A percentile compares a stretch with the other conserved stretches of the same genome.
Conservation (phyloP, 1,140 invertebrate genomes). For the Ostrea edulis region DNA sequence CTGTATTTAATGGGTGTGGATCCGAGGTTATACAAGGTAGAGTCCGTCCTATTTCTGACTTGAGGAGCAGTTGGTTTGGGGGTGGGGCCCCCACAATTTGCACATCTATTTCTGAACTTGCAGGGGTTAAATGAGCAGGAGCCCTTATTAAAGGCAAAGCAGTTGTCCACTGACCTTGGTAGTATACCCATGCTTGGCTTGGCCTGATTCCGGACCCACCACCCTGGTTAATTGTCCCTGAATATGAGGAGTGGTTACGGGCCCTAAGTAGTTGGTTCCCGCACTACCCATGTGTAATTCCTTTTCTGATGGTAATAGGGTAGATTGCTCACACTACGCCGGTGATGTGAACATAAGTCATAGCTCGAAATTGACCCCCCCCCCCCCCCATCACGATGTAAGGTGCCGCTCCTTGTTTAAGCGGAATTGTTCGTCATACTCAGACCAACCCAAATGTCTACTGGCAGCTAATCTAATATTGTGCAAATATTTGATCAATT, state of each 20-base stretch:
- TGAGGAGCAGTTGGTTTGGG: too few relatives aligned
- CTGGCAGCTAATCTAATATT: conserved; percentile 15
- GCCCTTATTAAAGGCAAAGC: too few relatives aligned
- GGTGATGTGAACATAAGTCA: too few relatives aligned
- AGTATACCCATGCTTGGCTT: background rate
- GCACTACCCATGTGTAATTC: too few relatives aligned
- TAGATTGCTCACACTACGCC: background rate
- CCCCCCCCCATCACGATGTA: background rate
- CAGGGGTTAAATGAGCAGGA: too few relatives aligned
- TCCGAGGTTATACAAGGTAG: too few relatives aligned
- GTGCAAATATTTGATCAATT: conserved; percentile 46
- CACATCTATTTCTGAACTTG: too few relatives aligned
- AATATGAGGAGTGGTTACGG: too few relatives aligned
- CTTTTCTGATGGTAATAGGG: background rate
- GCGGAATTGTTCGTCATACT: conserved; percentile 45
- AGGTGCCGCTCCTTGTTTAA: background rate
- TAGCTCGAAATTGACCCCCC: background rate
- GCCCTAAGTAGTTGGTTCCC: too few relatives aligned
- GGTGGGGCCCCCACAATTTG: too few relatives aligned
- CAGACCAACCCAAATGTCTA: conserved; percentile 37
- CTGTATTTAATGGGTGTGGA: background rate
- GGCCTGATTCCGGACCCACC: background rate
- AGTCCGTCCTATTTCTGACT: background rate
- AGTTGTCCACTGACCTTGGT: background rate
- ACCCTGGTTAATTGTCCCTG: background rate